Base-by-base conservation (phyloP, 2,113 vertebrate species). In the Platysteira castanea region DNA sequence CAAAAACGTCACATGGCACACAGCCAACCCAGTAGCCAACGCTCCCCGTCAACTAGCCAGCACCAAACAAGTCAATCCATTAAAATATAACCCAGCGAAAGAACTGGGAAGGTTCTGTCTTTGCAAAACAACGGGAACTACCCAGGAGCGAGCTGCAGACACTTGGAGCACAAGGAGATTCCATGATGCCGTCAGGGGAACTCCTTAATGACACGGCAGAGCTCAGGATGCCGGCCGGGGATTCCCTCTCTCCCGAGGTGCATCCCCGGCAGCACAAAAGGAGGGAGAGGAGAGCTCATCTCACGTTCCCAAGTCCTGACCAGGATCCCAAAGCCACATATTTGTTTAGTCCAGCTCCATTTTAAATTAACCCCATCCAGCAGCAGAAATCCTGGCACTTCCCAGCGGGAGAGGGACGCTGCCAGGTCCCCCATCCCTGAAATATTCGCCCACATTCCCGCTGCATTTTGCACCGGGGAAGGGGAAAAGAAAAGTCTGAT, bases 171-270 rank as follows among this genome's bases (percentile, higher is more conserved):
- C 37, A 57, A 64, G 96, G 79, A 88, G 75, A 96, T 76, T 80
- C 97, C 96, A 88, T 37, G 81, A 96, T 92, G 71, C 39, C 21
- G 84, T 94, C 92, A 92, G 7, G 97, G 97, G 64, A 97, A 96
- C 94, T 96, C 92, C 97, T 94, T 90, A 90, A 96, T 97, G 97
- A 98, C 97, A 98, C 9, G 86, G 96, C 69, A 71, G 92, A 97
- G 93, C 10, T 16, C 61, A 41, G 84, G 67, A 71, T 84, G 96
- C 97, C 97, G 94, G 49, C 69, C 78, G 78, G 98, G 98, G 97
- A 98, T 98, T 98, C 98, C 98, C 98, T 93, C 31, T 88, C 97
- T 94, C 96, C 92, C 39, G 39, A 96, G 95, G 93, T 95, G 96
- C 94, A 84, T 96, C 95, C 96, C 95, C 73, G 67, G 96, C 96